Conservation (phyloP, 1,140 invertebrate species). For the Ceratitis capitata region DNA sequence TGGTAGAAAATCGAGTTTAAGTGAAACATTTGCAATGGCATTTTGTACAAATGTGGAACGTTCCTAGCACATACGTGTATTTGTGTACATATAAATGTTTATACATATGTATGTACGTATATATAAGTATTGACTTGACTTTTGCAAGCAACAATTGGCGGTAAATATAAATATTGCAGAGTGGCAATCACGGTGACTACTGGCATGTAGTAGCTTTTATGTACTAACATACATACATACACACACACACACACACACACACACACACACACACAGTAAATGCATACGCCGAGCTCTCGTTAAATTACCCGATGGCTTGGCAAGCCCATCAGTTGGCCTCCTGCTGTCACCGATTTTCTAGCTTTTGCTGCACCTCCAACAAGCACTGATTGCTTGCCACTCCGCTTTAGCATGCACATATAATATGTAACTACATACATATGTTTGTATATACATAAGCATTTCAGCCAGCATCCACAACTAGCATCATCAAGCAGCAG, state of each 20-base stretch:
- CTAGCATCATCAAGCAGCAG: not conserved
- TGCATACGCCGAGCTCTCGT: not conserved
- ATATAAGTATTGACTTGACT: not conserved
- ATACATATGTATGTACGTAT: too few relatives aligned
- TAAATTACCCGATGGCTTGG: not conserved
- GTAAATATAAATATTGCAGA: not conserved
- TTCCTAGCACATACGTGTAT: too few relatives aligned
- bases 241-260: not conserved
- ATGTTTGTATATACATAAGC: too few relatives aligned
- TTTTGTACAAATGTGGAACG: too few relatives aligned
- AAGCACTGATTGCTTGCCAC: not conserved
- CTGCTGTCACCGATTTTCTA: not conserved
- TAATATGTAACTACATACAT: too few relatives aligned
- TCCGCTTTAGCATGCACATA: not conserved
- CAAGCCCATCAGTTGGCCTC: not conserved
- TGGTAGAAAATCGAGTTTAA: not conserved
- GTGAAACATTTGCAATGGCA: not conserved
- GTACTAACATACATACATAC: not conserved
- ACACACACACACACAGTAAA: not conserved
- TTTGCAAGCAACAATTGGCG: not conserved
- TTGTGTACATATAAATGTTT: too few relatives aligned
- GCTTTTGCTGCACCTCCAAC: not conserved
- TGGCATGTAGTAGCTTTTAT: not conserved
- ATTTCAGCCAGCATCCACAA: not conserved
- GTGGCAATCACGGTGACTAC: not conserved